Percentiles rank a stretch among this genome's conserved stretches.
These are phyloP conservation scores for Salvelinus alpinus DNA, from an alignment of 2,113 vertebrate genomes.

Conservation along the genomic window DNA sequence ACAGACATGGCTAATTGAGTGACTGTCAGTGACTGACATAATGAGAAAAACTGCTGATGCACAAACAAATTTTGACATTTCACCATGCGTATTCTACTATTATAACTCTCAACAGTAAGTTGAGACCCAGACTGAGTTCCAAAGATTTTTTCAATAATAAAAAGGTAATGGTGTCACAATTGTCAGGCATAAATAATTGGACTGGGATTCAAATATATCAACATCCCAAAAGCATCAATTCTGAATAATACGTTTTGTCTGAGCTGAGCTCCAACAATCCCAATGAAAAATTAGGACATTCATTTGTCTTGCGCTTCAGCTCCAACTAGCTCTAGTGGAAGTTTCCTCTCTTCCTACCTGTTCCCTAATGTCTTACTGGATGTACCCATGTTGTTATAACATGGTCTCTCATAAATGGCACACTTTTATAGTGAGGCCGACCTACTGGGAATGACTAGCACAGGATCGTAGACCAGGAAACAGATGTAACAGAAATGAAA, in stretches of 20 bases:
- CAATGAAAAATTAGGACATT: not conserved
- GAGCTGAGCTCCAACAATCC: not conserved
- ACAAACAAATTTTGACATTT: no score
- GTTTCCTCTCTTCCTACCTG: not conserved
- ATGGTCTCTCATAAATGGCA: slow-evolving; percentile 11
- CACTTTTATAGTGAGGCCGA: slow-evolving; percentile 6
- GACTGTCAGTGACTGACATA: no score
- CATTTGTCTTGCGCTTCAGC: not conserved
- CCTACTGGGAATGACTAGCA: slow-evolving; percentile 9
- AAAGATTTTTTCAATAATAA: no score
- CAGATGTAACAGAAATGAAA: slow-evolving; percentile 45
- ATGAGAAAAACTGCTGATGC: no score
- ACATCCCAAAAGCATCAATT: not conserved
- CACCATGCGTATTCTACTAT: no score
- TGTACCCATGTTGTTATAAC: not conserved
- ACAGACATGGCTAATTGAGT: no score
- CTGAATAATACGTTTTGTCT: not conserved
- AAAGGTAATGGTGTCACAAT: no score
- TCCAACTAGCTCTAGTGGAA: not conserved
- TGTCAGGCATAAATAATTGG: no score
- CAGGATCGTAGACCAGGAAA: not conserved
- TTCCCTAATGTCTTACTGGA: not conserved
- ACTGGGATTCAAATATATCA: no score
- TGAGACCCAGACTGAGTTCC: no score
- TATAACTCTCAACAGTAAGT: no score